Base-by-base conservation (phyloP, 2,888 invertebrate species). In the Phaonia tiefii region DNA sequence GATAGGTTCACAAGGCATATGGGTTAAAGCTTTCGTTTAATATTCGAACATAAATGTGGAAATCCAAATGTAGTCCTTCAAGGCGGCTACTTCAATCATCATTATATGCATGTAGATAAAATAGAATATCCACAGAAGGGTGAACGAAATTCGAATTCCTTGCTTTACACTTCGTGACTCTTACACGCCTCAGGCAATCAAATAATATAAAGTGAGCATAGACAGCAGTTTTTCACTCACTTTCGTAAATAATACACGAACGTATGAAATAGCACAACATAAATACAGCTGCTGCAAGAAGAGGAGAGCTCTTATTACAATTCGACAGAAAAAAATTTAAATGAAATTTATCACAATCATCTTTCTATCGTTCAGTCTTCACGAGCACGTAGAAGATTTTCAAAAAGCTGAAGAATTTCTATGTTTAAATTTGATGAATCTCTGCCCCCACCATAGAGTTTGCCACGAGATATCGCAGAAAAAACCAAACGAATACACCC, bases 321-420 rank as follows among this genome's bases (percentile, higher is more conserved):
- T 72, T 81, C 58, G 80, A 67, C 77, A 80, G 20, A 63, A 63
- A 39, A 63, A 78, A 78, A 67, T 81, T 75, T 72, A 72, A 78
- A 81, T 81, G 58, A 75, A 77, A 77, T 77, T 81, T 81, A 67
- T 71, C 67, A 67, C 17, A 54, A 67, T 66, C 58, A 42, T 75
- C 42, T 75, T 54, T 56, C 39, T 56, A 26, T 17, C 37, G 69
- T 58, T 67, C 63, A 20, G 70, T 51, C 58, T 74, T 51, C 51
- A n/a, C 49, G 65, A 71, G 71, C 76, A 76, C 71, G 71, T 79
- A 75, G 13, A 20, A 42, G 17, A 79, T 67, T 75, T 71, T 17
- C 31, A 60, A 31, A 58, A 46, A 58, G 54, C 70, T 66, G 17
- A 46, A 80, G 76, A 71, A 63, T 69, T 81, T 56, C 46, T 25